Evolutionary conservation across 2,797 vertebrate genomes (phyloP).

Genomic region (Rhinella marina): DNA sequence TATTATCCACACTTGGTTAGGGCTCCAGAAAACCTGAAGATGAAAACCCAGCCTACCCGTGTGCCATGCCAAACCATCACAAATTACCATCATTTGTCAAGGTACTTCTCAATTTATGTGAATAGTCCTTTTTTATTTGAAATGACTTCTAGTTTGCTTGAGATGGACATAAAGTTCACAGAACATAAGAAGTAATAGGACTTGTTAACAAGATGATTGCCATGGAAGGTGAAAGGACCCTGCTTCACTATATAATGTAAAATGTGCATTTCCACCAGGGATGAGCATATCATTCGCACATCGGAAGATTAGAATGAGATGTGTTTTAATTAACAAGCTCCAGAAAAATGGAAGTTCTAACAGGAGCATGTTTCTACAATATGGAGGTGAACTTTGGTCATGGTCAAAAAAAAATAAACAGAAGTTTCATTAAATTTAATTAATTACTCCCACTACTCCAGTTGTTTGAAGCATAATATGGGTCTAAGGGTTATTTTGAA

Average conservation of each 20-base stretch:
- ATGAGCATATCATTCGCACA: conserved; percentile 19
- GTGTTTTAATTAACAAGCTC: conserved; percentile 41
- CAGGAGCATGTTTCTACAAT: conserved; percentile 21
- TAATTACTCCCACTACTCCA: conserved; percentile 79
- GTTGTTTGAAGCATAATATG: conserved; percentile 77
- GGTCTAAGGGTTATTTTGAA: conserved; percentile 74
- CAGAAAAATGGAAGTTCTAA: conserved; percentile 35
- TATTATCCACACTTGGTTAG: no score
- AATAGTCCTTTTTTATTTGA: conserved; percentile 15
- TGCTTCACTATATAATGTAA: not conserved
- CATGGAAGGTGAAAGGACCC: conserved; percentile 15
- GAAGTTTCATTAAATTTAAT: conserved; percentile 75
- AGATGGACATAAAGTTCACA: conserved; percentile 20
- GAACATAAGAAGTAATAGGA: conserved; percentile 1
- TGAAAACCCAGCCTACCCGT: not conserved
- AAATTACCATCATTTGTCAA: not conserved
- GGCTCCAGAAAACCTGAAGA: no score
- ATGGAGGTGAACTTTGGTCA: conserved; percentile 67
- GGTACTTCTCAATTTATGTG: conserved; percentile 3
- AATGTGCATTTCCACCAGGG: conserved; percentile 11
- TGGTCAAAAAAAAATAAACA: conserved; percentile 74
- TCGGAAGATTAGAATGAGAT: conserved; percentile 34
- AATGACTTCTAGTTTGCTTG: not conserved
- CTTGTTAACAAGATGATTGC: conserved; percentile 18
- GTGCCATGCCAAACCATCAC: not conserved